These are phyloP conservation scores for Ornithorhynchus anatinus DNA, from an alignment of 2,113 vertebrate species.

Conservation along the genomic window DNA sequence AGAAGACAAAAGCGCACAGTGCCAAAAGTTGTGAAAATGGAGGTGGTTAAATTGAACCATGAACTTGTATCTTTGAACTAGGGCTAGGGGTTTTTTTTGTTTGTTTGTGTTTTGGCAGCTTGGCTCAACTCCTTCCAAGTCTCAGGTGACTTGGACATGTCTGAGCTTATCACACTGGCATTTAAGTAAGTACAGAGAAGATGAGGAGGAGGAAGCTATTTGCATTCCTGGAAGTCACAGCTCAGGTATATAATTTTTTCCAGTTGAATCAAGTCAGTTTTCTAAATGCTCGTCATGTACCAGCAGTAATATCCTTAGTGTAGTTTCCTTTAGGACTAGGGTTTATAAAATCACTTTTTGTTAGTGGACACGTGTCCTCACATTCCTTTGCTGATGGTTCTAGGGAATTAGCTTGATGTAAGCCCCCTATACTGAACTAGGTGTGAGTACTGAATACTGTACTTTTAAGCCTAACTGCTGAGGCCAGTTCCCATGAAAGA, in stretches of 20 bases:
- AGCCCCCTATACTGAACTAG: too few species aligned
- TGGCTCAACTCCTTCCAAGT: background rate
- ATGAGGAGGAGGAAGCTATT: slow-evolving; percentile 5
- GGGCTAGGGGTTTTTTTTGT: too few species aligned
- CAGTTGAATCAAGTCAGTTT: background rate
- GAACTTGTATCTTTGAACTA: slow-evolving; percentile 16
- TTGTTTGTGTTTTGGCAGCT: too few species aligned
- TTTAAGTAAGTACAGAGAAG: slow-evolving; percentile 17
- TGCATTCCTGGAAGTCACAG: slow-evolving; percentile 40
- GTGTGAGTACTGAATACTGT: too few species aligned
- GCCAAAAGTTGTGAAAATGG: slow-evolving; percentile 8
- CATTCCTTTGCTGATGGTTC: too few species aligned
- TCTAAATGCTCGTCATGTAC: background rate
- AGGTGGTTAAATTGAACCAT: slow-evolving; percentile 18
- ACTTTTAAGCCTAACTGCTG: too few species aligned
- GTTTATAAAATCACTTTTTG: too few species aligned
- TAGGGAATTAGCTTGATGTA: too few species aligned
- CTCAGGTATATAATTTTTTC: slow-evolving; percentile 8
- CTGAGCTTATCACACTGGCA: slow-evolving; percentile 21
- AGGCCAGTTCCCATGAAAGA: too few species aligned
- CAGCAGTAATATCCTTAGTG: too few species aligned
- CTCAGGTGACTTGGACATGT: background rate
- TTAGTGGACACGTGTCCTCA: too few species aligned
- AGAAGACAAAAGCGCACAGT: slow-evolving; percentile 33
- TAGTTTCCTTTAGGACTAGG: too few species aligned